Base-by-base conservation (phyloP, 2,888 invertebrate species). In the Luperina nickerlii region DNA sequence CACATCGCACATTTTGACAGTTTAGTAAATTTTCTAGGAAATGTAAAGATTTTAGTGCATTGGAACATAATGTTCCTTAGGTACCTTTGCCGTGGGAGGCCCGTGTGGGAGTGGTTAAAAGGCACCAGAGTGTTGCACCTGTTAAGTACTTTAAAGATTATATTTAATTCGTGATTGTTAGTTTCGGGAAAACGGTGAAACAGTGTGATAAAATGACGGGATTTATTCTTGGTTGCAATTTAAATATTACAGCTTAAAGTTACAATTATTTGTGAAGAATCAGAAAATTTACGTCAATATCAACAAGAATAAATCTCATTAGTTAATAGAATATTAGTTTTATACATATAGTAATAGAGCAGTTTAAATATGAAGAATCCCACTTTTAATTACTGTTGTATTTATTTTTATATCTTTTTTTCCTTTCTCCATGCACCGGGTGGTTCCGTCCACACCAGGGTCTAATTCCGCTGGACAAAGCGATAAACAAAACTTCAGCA, bases 101-200 rank as follows among this genome's bases (percentile, higher is more conserved):
- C 95, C 95, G 96, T 96, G 96, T 96, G 96, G 97, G 96, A 96
- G 96, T 96, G 96, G 95, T 96, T 96, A 96, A 97, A 97, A 97
- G 96, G 96, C 96, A 96, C 97, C 97, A 96, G 97, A 97, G 96
- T 97, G 96, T 97, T 96, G 96, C 96, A 97, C 97, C 97, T 94
- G 97, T 97, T 97, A 97, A 97, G 97, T 97, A 97, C 97, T 96
- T 96, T 96, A 95, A 94, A 95, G 95, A 96, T 96, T 96, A 92
- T 96, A 95, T 96, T 96, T 96, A 94, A 95, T 96, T 96, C 95
- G 94, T 96, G 96, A 93, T 94, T 96, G 96, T 97, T 97, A 97
- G 90, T 93, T 95, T 95, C 94, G 95, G 95, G 95, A 95, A 93
- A 92, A 93, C 94, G 95, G 94, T 94, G 95, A 93, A 95, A 91